These are phyloP conservation scores for Eueides isabella DNA, from an alignment of 1,140 invertebrate species.

Conservation along the genomic window DNA sequence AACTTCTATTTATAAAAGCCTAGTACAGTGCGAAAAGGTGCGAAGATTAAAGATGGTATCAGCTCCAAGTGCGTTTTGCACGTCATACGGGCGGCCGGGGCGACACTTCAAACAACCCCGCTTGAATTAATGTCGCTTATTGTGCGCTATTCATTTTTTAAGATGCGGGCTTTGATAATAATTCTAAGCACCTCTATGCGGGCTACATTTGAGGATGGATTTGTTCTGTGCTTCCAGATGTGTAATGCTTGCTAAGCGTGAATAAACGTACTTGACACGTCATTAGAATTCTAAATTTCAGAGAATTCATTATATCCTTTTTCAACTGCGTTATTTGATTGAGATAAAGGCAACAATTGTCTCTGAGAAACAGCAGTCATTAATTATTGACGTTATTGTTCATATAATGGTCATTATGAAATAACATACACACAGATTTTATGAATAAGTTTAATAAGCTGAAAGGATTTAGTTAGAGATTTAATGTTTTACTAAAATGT, in stretches of 20 bases:
- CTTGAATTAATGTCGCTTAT: conserved; percentile 53
- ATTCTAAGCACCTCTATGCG: conserved; percentile 24
- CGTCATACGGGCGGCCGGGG: conserved; percentile 44
- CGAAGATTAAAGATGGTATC: conserved; percentile 80
- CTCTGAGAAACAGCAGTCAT: too few species aligned
- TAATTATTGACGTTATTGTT: not conserved
- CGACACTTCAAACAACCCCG: conserved; percentile 53
- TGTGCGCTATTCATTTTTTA: conserved; percentile 47
- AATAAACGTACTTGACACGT: conserved; percentile 1
- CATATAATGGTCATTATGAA: not conserved
- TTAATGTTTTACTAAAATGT: conserved; percentile 60
- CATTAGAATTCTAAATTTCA: not conserved
- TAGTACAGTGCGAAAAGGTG: conserved; percentile 71
- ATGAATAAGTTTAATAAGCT: not conserved
- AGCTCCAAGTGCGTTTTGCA: conserved; percentile 68
- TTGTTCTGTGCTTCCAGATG: conserved; percentile 1
- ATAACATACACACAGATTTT: not conserved
- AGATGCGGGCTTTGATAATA: conserved; percentile 40
- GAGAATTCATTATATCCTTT: not conserved
- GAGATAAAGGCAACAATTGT: too few species aligned
- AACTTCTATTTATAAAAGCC: conserved; percentile 71
- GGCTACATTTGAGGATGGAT: conserved; percentile 20
- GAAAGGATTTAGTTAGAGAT: conserved; percentile 38
- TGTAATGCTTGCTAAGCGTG: not conserved
- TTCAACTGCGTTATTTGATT: not conserved